A percentile compares a stretch with the other conserved stretches of the same genome.
Conservation (phyloP, 2,113 vertebrate genomes). For the Penelope pileata region DNA sequence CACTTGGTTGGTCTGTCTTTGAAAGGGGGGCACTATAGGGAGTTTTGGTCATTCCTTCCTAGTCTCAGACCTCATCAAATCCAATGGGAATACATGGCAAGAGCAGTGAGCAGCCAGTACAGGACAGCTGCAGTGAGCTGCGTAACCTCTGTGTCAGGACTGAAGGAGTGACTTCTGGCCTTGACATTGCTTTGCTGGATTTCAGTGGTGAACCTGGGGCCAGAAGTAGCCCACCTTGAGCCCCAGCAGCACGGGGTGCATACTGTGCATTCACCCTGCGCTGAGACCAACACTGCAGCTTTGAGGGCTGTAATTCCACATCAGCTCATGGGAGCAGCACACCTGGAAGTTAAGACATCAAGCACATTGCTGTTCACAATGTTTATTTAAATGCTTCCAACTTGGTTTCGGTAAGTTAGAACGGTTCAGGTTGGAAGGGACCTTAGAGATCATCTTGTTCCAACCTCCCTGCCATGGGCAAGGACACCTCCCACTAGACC, state of each 20-base stretch:
- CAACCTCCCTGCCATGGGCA: too few species aligned
- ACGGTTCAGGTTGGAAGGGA: too few species aligned
- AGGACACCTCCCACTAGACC: too few species aligned
- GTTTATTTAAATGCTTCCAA: background rate
- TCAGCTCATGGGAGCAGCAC: background rate
- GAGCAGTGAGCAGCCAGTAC: too few species aligned
- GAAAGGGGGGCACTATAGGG: background rate
- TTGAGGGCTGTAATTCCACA: background rate
- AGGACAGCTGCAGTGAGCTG: background rate
- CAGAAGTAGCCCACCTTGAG: background rate
- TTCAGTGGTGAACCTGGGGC: background rate
- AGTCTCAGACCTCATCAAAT: background rate
- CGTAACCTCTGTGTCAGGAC: background rate
- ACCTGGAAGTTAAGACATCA: background rate
- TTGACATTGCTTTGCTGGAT: background rate
- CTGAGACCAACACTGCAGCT: rapidly evolving
- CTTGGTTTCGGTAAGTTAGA: too few species aligned
- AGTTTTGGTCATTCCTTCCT: background rate
- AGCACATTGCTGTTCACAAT: background rate
- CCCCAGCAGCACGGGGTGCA: too few species aligned
- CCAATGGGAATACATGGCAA: background rate
- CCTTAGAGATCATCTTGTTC: too few species aligned
- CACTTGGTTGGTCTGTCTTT: background rate
- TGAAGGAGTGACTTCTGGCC: background rate
- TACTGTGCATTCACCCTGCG: background rate